Percentiles rank a stretch among this genome's conserved stretches.
Conservation (phyloP, 2,797 vertebrate species). For the Eospalax fontanierii region DNA sequence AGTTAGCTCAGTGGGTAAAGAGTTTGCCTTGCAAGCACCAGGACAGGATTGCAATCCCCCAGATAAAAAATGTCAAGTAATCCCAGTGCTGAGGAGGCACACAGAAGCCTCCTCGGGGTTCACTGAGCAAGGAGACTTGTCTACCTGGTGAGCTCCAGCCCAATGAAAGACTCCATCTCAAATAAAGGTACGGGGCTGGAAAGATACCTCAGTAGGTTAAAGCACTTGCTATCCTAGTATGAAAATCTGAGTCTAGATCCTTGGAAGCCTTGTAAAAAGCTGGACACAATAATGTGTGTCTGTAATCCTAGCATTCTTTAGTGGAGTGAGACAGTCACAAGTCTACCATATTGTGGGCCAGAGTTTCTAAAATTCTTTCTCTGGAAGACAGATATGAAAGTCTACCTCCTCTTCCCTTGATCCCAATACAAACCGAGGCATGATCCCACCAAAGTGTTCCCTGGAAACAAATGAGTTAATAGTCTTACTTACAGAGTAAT, state of each 20-base stretch:
- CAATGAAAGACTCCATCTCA: background rate
- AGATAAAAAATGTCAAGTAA: background rate
- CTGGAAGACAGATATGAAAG: too few species aligned
- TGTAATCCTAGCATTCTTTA: background rate
- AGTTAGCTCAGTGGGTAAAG: background rate
- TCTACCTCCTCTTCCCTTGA: too few species aligned
- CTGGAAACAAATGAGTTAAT: too few species aligned
- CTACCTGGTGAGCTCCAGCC: background rate
- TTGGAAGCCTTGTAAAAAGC: background rate
- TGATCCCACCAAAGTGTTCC: too few species aligned
- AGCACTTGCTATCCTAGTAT: background rate
- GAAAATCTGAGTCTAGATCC: background rate
- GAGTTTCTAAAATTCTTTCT: too few species aligned
- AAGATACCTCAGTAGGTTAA: background rate
- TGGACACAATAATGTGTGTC: background rate
- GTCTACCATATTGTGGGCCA: background rate
- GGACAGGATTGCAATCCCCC: too few species aligned
- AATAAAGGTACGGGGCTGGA: background rate
- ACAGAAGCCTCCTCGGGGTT: background rate
- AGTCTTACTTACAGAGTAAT: too few species aligned
- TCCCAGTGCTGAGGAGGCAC: background rate
- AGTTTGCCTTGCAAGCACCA: background rate
- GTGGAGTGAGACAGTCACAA: background rate
- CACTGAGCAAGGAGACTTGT: too few species aligned
- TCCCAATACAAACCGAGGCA: too few species aligned